Evolutionary conservation across 2,888 invertebrate species (phyloP).

Genomic region (Agonopterix arenella): DNA sequence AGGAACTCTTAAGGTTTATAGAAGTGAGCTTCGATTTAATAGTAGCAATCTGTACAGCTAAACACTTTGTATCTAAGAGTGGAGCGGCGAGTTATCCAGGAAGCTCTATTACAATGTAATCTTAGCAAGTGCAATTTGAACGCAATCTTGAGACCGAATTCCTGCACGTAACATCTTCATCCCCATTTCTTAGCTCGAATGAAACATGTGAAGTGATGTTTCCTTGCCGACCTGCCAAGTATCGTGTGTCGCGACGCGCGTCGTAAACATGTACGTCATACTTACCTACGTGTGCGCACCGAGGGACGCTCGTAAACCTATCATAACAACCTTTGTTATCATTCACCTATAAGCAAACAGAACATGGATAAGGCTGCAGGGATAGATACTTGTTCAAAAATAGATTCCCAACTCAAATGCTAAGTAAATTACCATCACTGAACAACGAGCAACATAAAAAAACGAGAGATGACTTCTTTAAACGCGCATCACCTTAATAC

Average conservation of each 20-base stretch:
- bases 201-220: constrained; percentile 53
- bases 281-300: constrained; percentile 49
- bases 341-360: constrained; percentile 15
- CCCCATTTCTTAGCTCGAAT: constrained; percentile 53
- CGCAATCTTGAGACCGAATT: constrained; percentile 29
- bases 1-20: no score
- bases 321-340: constrained; percentile 43
- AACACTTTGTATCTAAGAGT: no score
- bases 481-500: constrained; percentile 44
- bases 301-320: constrained; percentile 49
- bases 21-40: no score
- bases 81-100: not conserved
- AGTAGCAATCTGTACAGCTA: no score
- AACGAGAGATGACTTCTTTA: constrained; percentile 52
- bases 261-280: constrained; percentile 67
- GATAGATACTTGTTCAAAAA: constrained; percentile 2
- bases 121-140: constrained; percentile 2
- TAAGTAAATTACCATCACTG: constrained; percentile 7
- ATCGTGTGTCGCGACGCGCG: constrained; percentile 59
- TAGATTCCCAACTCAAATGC: constrained; percentile 1
- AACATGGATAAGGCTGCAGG: not conserved
- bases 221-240: constrained; percentile 55
- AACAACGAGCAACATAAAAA: constrained; percentile 27
- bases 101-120: not conserved
- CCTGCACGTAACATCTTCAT: constrained; percentile 59